Conservation (phyloP, 2,888 invertebrate species). For the Troilus luridus region DNA sequence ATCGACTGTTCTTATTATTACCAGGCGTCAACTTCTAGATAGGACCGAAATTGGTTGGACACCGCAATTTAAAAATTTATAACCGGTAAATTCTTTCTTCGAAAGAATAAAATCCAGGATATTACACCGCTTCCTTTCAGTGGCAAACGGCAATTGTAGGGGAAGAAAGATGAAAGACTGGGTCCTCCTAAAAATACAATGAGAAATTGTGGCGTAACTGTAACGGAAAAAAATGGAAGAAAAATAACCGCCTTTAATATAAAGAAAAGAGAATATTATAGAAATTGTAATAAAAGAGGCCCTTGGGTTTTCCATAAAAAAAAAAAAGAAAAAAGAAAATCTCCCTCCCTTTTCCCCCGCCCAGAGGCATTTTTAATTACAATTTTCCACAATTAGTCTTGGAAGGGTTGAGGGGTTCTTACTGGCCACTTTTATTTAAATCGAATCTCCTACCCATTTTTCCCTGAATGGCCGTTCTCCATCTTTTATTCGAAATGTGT, state of each 20-base stretch:
- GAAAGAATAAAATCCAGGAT: slow-evolving; percentile 16
- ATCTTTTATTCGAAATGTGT: slow-evolving; percentile 23
- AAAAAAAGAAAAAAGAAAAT: slow-evolving; percentile 12
- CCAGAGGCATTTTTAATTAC: slow-evolving; percentile 57
- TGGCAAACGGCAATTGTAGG: slow-evolving; percentile 24
- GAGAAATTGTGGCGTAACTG: slow-evolving; percentile 40
- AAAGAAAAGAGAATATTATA: slow-evolving; percentile 57
- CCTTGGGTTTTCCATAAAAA: slow-evolving; percentile 12
- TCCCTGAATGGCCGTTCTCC: slow-evolving; percentile 3
- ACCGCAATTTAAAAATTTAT: neutral
- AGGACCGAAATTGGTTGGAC: neutral
- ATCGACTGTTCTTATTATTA: too few relatives aligned
- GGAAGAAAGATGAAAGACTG: slow-evolving; percentile 25
- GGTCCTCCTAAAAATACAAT: slow-evolving; percentile 34
- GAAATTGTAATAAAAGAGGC: slow-evolving; percentile 54
- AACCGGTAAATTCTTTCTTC: neutral
- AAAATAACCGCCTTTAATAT: slow-evolving; percentile 50
- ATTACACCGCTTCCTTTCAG: slow-evolving; percentile 16
- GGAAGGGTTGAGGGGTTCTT: slow-evolving; percentile 43
- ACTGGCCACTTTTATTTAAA: slow-evolving; percentile 38
- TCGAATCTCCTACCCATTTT: slow-evolving; percentile 27
- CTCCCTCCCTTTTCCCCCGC: neutral
- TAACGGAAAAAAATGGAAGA: slow-evolving; percentile 49
- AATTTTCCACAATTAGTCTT: slow-evolving; percentile 56
- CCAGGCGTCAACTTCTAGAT: neutral